A percentile compares a stretch with the other conserved stretches of the same genome.
These are phyloP conservation scores for Cygnus buccinator DNA, from an alignment of 2,113 vertebrate genomes.

Conservation along the genomic window DNA sequence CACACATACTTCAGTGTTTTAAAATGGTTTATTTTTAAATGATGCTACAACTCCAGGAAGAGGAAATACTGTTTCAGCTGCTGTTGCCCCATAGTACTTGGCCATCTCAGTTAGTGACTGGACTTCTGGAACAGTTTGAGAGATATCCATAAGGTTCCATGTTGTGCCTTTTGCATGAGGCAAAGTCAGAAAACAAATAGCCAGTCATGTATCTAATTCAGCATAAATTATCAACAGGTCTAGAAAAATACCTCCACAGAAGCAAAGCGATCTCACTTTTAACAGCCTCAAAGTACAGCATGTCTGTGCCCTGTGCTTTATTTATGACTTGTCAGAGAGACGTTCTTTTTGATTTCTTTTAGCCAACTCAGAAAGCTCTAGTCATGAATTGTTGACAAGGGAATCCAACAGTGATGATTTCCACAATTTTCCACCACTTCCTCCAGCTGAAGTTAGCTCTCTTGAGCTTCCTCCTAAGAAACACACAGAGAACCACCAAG, in stretches of 20 bases:
- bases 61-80: not conserved
- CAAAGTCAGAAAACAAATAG: not conserved
- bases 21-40: not conserved
- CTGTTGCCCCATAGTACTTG: not conserved
- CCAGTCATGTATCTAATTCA: not conserved
- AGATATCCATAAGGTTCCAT: not conserved
- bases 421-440: conserved; percentile 81
- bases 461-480: conserved; percentile 86
- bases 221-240: not conserved
- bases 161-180: not conserved
- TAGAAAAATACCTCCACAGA: not conserved
- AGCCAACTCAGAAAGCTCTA: conserved; percentile 80
- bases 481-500: conserved; percentile 75
- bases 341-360: conserved; percentile 13
- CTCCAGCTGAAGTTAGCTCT: conserved; percentile 85
- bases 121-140: not conserved
- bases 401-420: conserved; percentile 80
- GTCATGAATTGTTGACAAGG: conserved; percentile 76
- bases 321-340: not conserved
- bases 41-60: not conserved
- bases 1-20: not conserved
- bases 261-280: not conserved
- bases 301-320: not conserved
- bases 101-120: not conserved
- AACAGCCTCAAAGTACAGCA: not conserved